Conservation (phyloP, 2,797 vertebrate species). For the Benthosema pterotum region DNA sequence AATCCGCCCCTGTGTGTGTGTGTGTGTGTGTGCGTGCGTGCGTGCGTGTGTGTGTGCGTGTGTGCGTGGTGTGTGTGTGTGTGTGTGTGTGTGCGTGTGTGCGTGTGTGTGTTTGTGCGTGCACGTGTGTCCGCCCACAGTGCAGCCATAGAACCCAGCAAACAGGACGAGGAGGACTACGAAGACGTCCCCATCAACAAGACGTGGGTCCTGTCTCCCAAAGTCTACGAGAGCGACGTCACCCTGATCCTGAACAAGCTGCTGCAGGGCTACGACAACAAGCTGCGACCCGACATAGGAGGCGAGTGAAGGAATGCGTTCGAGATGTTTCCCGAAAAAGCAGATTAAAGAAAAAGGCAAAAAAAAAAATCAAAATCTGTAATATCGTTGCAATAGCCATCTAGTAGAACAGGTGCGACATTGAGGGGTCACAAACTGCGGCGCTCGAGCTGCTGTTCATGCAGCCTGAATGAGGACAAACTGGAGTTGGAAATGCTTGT, state of each 20-base stretch:
- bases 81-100: constrained; percentile 4
- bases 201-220: constrained; percentile 96
- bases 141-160: constrained; percentile 80
- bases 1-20: too few relatives aligned
- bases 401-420: too few relatives aligned
- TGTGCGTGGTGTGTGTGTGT: constrained; percentile 10
- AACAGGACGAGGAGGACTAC: constrained; percentile 93
- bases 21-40: too few relatives aligned
- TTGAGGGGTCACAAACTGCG: too few relatives aligned
- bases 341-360: too few relatives aligned
- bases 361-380: too few relatives aligned
- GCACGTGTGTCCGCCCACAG: constrained; percentile 43
- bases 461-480: too few relatives aligned
- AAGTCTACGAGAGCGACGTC: constrained; percentile 94
- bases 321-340: too few relatives aligned
- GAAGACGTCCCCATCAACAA: constrained; percentile 93
- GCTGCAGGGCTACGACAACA: constrained; percentile 94
- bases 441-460: too few relatives aligned
- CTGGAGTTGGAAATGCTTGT: too few relatives aligned
- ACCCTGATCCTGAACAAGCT: constrained; percentile 93
- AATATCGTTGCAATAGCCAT: too few relatives aligned
- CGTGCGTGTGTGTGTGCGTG: background rate
- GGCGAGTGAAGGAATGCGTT: constrained; percentile 78
- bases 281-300: constrained; percentile 94
- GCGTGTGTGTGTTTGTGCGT: background rate